These are phyloP conservation scores for Gouania willdenowi DNA, from an alignment of 2,797 vertebrate genomes.

Conservation along the genomic window DNA sequence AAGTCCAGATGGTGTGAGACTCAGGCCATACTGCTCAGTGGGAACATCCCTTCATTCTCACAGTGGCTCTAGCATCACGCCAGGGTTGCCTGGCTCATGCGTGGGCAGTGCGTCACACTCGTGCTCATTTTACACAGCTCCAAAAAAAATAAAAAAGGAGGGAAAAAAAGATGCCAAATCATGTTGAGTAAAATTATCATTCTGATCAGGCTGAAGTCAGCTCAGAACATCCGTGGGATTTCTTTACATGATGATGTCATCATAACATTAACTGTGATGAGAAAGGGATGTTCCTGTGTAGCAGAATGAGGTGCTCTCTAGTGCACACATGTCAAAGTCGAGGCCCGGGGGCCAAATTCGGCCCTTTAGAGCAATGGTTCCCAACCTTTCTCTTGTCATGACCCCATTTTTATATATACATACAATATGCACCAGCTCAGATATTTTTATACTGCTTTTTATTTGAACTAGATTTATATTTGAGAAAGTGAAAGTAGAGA, in stretches of 20 bases:
- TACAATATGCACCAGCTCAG: too few relatives aligned
- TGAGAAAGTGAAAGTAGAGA: too few relatives aligned
- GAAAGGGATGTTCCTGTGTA: slow-evolving; percentile 13
- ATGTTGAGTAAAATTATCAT: slow-evolving; percentile 50
- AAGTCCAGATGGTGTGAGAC: slow-evolving; percentile 27
- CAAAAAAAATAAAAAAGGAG: slow-evolving; percentile 37
- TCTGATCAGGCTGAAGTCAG: slow-evolving; percentile 45
- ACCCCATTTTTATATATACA: too few relatives aligned
- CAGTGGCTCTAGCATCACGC: slow-evolving; percentile 38
- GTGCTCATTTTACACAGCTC: slow-evolving; percentile 60
- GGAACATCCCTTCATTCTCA: slow-evolving; percentile 30
- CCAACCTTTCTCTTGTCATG: too few relatives aligned
- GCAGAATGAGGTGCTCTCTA: slow-evolving; percentile 7
- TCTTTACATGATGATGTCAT: slow-evolving; percentile 37
- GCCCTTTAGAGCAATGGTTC: too few relatives aligned
- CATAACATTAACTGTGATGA: slow-evolving; percentile 34
- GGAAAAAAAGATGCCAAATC: slow-evolving; percentile 52
- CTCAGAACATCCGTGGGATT: slow-evolving; percentile 41
- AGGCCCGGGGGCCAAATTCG: too few relatives aligned
- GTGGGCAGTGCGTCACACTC: slow-evolving; percentile 58
- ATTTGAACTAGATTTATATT: too few relatives aligned
- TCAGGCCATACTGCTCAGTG: slow-evolving; percentile 10
- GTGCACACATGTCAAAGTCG: not conserved
- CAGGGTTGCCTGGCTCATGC: slow-evolving; percentile 44
- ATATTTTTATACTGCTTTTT: too few relatives aligned